Evolutionary conservation across 2,113 vertebrate species (phyloP), one percentile per base, ranked within the genome.

Genomic region (Suricata suricatta): DNA sequence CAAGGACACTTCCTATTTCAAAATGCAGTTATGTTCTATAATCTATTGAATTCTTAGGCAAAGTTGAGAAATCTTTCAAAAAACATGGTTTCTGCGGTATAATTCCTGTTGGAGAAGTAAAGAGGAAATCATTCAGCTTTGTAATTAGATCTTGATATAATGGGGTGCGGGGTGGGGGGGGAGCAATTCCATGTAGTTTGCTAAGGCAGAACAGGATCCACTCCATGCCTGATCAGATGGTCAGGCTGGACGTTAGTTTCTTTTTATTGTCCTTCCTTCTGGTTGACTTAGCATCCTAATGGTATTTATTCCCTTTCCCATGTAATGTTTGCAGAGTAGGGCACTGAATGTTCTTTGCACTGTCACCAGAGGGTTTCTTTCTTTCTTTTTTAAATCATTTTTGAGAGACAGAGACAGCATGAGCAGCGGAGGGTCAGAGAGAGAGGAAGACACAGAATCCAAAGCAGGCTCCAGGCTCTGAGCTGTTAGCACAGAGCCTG

Each of bases 91-190:
- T 95, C 47, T 94, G 33, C 9, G 57, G 11, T 86, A 10, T 93
- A 95, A 92, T 94, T 95, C 60, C 85, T 86, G 31, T 33, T 94
- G 41, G 74, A 85, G 52, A 87, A 92, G 71, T 50, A 93, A 82
- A 91, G 71, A 77, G 35, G n/a, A 88, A 95, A 54, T 92, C 8
- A 87, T 86, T 95, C 47, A 95, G 68, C 19, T 90, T 87, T 94
- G 66, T 88, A 93, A 88, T 69, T 80, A 41, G 66, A 44, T 74
- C 25, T 96, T 95, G 10, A 23, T 89, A 57, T 76, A 90, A 81
- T 83, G 50, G 21, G 52, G 52, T 16, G 13, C 89, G 31, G 10
- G 12, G 35, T 6, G 3, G 4, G 25, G 41, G n/a, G 12, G 33
- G 23, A 16, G 12, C 17, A 85, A 88, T 60, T 83, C 29, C 68